Conservation (phyloP, 2,888 invertebrate species). For the Congeria kusceri region DNA sequence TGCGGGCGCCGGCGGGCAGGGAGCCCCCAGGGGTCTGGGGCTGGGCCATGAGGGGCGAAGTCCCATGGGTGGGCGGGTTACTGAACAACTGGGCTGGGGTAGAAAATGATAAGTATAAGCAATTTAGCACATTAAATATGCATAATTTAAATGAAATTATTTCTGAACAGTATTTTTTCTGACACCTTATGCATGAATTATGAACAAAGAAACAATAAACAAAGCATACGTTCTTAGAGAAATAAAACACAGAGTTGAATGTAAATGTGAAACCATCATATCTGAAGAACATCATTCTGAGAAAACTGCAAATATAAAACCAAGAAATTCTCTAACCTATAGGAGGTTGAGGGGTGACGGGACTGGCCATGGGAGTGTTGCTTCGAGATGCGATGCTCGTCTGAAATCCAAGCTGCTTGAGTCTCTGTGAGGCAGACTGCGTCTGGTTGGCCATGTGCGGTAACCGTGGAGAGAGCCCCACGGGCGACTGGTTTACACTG, state of each 20-base stretch:
- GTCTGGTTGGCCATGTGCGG: constrained; percentile 52
- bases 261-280: too few relatives aligned
- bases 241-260: background rate
- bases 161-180: too few relatives aligned
- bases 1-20: constrained; percentile 29
- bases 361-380: constrained; percentile 61
- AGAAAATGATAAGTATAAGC: background rate
- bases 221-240: too few relatives aligned
- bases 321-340: constrained; percentile 35
- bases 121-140: too few relatives aligned
- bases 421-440: constrained; percentile 64
- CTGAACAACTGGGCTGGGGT: constrained; percentile 57
- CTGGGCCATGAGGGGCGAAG: constrained; percentile 37
- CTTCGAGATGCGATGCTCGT: constrained; percentile 58
- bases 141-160: too few relatives aligned
- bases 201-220: too few relatives aligned
- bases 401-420: constrained; percentile 58
- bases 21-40: constrained; percentile 30
- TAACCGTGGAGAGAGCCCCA: constrained; percentile 50
- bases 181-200: too few relatives aligned
- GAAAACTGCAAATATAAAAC: background rate
- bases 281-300: background rate
- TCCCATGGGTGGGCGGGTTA: constrained; percentile 48
- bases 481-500: constrained; percentile 58
- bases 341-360: constrained; percentile 59